phyloP scores from a whole-genome alignment of 2,888 invertebrate genomes.

The Mylabris sibirica region DNA sequence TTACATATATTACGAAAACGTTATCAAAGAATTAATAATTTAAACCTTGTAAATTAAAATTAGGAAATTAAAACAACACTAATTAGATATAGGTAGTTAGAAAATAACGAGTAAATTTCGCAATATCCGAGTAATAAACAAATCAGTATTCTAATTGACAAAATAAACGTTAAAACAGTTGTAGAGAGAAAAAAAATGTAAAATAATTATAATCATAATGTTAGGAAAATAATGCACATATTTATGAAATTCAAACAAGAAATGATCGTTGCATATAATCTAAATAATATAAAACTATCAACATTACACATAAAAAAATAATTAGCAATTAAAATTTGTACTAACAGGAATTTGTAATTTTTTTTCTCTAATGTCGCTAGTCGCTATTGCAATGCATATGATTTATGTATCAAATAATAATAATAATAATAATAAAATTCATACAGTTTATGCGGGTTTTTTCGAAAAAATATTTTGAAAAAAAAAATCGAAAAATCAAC shows the following conservation, averaged over 20 bases:
- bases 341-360: constrained; percentile 3
- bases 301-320: constrained; percentile 6
- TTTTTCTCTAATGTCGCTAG: background rate
- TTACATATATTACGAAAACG: background rate
- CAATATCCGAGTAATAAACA: too few relatives aligned
- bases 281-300: constrained; percentile 7
- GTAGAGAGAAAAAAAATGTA: too few relatives aligned
- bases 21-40: background rate
- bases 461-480: background rate
- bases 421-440: background rate
- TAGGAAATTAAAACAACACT: background rate
- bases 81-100: too few relatives aligned
- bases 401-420: background rate
- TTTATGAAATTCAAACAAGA: constrained; percentile 1
- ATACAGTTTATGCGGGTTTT: background rate
- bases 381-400: background rate
- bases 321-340: constrained; percentile 8
- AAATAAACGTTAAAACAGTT: too few relatives aligned
- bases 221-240: background rate
- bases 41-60: too few relatives aligned
- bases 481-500: background rate
- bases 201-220: background rate
- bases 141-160: too few relatives aligned
- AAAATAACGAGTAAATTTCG: too few relatives aligned
- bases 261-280: constrained; percentile 8